Evolutionary conservation across 1,140 invertebrate genomes (phyloP).

Genomic region (Eurosta solidaginis): DNA sequence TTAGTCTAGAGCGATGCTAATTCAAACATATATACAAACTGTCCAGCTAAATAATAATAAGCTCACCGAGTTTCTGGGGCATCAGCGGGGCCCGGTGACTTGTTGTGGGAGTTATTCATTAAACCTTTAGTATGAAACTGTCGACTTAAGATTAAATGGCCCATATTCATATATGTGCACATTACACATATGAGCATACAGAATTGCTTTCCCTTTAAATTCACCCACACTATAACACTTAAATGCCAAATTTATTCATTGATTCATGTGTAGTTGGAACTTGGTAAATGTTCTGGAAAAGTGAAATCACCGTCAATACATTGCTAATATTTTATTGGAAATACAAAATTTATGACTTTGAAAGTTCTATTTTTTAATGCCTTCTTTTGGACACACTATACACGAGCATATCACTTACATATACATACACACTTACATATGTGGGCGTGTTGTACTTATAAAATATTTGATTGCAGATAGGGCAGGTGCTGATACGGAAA

Average conservation of each 20-base stretch:
- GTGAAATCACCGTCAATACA: constrained; percentile 25
- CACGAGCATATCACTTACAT: too few species aligned
- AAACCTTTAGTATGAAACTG: too few species aligned
- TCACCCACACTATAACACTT: not conserved
- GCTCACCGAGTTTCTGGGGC: too few species aligned
- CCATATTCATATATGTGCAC: too few species aligned
- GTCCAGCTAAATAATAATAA: too few species aligned
- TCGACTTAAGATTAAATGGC: too few species aligned
- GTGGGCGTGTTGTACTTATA: not conserved
- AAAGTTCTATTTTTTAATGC: not conserved
- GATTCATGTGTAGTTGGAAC: constrained; percentile 27
- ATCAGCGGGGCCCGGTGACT: too few species aligned
- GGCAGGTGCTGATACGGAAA: not conserved
- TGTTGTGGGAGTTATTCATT: too few species aligned
- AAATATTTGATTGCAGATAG: not conserved
- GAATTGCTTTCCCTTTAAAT: not conserved
- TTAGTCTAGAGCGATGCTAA: too few species aligned
- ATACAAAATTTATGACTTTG: constrained; percentile 23
- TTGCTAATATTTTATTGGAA: constrained; percentile 27
- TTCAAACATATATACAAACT: too few species aligned
- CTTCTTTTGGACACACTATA: not conserved
- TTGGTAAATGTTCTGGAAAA: constrained; percentile 27
- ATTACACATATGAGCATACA: too few species aligned
- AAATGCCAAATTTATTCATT: constrained; percentile 26
- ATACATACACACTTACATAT: not conserved